Evolutionary conservation across 1,140 invertebrate species (phyloP).

Genomic region (Procambarus clarkii): DNA sequence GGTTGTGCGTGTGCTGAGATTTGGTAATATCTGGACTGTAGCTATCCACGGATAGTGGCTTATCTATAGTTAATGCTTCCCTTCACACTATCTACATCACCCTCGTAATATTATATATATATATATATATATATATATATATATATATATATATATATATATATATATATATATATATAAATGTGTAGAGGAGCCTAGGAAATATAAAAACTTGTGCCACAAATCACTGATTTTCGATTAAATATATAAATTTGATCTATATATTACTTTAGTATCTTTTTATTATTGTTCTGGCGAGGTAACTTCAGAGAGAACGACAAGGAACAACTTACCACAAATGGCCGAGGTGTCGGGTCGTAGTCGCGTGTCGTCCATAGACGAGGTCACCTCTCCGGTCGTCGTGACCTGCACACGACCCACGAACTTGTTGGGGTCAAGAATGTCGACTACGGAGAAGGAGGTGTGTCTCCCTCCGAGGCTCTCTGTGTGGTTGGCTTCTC

Average conservation of each 20-base stretch:
- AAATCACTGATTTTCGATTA: too few relatives aligned
- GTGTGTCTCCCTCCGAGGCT: constrained; percentile 37
- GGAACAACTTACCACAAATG: constrained; percentile 40
- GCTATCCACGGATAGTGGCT: too few relatives aligned
- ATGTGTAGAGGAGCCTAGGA: neutral
- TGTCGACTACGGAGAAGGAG: constrained; percentile 68
- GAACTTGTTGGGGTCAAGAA: constrained; percentile 66
- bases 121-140: constrained; percentile 8
- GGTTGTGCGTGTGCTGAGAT: too few relatives aligned
- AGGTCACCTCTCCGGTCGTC: constrained; percentile 46
- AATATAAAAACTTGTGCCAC: too few relatives aligned
- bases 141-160: constrained; percentile 39
- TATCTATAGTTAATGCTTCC: too few relatives aligned
- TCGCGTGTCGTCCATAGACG: constrained; percentile 54
- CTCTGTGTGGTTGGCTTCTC: constrained; percentile 33
- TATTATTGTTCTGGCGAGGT: too few relatives aligned
- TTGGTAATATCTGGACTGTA: too few relatives aligned
- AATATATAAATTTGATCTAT: too few relatives aligned
- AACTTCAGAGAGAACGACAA: neutral
- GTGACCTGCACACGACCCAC: constrained; percentile 63
- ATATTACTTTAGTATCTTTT: too few relatives aligned
- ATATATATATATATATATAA: constrained; percentile 12
- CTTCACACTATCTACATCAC: too few relatives aligned
- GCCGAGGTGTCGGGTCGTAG: constrained; percentile 48
- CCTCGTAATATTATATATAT: constrained; percentile 15